These are phyloP conservation scores for Bubalus kerabau DNA, from an alignment of 2,113 vertebrate species.

Conservation along the genomic window DNA sequence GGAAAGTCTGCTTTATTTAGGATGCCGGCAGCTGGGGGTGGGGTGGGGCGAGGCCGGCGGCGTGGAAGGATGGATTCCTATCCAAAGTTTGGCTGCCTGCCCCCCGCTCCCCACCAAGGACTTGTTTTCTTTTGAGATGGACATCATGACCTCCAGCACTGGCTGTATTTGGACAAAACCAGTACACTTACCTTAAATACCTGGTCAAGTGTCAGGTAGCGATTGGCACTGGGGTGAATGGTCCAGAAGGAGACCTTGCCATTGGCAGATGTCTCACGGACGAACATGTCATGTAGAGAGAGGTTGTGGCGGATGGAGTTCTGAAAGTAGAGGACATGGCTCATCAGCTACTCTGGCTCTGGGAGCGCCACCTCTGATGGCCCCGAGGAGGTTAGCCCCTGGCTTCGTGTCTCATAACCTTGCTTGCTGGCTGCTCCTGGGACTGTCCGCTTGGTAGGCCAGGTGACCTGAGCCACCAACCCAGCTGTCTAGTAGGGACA, in stretches of 20 bases:
- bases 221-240: constrained; percentile 93
- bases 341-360: neutral
- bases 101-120: accelerated
- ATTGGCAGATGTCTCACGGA: constrained; percentile 87
- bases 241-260: constrained; percentile 95
- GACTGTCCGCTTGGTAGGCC: neutral
- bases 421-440: neutral
- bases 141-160: too few relatives aligned
- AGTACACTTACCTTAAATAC: constrained; percentile 89
- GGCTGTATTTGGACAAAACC: neutral
- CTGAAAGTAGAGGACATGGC: constrained; percentile 73
- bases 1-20: neutral
- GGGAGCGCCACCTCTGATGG: neutral
- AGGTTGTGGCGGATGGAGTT: constrained; percentile 98
- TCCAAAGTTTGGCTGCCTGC: neutral
- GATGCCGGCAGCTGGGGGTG: neutral
- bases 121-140: neutral
- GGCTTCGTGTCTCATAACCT: neutral
- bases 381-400: neutral
- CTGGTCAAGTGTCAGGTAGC: constrained; percentile 92
- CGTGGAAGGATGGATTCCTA: neutral
- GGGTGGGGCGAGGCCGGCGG: accelerated
- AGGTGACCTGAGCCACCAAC: neutral
- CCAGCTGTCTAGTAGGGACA: neutral
- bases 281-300: constrained; percentile 96